Conservation (phyloP, 2,113 vertebrate genomes). For the Microtus richardsoni region DNA sequence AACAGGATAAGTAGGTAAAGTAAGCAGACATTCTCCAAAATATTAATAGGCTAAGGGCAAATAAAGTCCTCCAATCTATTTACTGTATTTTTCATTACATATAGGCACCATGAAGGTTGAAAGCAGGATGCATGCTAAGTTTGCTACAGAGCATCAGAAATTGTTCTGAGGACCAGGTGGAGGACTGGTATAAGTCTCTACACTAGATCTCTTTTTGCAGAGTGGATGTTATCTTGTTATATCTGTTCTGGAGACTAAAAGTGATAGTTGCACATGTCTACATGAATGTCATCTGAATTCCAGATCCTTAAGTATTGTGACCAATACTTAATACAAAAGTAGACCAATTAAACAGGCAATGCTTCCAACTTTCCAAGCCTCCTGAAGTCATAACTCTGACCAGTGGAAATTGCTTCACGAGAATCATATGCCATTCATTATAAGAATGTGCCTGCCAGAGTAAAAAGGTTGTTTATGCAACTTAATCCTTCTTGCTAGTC, state of each 20-base stretch:
- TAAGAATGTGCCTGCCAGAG: not conserved
- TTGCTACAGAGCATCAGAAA: not conserved
- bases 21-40: not conserved
- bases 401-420: not conserved
- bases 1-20: not conserved
- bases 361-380: not conserved
- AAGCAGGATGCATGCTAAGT: not conserved
- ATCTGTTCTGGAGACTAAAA: not conserved
- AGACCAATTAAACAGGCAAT: not conserved
- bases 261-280: not conserved
- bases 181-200: not conserved
- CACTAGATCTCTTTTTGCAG: not conserved
- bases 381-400: not conserved
- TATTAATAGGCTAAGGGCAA: not conserved
- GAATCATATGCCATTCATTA: conserved; percentile 7
- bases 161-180: not conserved
- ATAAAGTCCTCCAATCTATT: not conserved
- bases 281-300: not conserved
- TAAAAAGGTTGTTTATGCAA: not conserved
- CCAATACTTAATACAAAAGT: not conserved
- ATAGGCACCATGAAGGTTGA: not conserved
- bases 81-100: not conserved
- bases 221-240: not conserved
- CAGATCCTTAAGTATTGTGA: not conserved
- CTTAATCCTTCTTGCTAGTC: conserved; percentile 16